phyloP scores from a whole-genome alignment of 2,113 vertebrate genomes.

The Pituophis catenifer region DNA sequence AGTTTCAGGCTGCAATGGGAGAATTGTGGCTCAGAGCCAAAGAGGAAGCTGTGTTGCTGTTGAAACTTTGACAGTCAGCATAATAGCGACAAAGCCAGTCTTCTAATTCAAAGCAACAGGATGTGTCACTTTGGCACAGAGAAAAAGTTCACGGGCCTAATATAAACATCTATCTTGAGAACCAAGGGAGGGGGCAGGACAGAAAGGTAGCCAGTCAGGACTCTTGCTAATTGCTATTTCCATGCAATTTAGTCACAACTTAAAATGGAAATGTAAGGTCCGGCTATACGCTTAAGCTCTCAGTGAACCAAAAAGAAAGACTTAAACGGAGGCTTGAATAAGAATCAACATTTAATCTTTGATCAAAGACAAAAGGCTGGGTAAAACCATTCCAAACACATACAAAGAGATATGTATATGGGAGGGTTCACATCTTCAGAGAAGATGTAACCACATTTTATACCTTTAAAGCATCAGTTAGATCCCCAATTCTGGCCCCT shows the following conservation, averaged over 20 bases:
- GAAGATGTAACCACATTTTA: too few species aligned
- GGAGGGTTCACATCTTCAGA: too few species aligned
- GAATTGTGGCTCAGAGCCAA: conserved; percentile 44
- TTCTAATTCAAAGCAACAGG: conserved; percentile 57
- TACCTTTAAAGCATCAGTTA: too few species aligned
- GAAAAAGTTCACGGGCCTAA: conserved; percentile 48
- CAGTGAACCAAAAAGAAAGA: too few species aligned
- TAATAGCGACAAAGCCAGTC: conserved; percentile 59
- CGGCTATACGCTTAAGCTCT: too few species aligned
- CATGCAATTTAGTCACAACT: neutral
- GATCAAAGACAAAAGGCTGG: too few species aligned
- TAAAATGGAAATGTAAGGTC: too few species aligned
- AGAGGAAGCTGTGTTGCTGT: conserved; percentile 57
- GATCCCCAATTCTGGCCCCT: too few species aligned
- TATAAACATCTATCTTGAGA: conserved; percentile 39
- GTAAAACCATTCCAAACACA: too few species aligned
- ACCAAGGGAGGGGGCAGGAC: conserved; percentile 44
- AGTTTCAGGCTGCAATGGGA: conserved; percentile 47
- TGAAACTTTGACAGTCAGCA: conserved; percentile 62
- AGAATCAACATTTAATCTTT: too few species aligned
- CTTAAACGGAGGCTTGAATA: too few species aligned
- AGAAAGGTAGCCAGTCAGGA: conserved; percentile 2
- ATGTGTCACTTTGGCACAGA: conserved; percentile 63
- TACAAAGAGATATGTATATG: too few species aligned
- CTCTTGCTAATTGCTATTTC: conserved; percentile 28